These are phyloP conservation scores for Phasianus colchicus DNA, from an alignment of 2,113 vertebrate genomes.

Conservation along the genomic window DNA sequence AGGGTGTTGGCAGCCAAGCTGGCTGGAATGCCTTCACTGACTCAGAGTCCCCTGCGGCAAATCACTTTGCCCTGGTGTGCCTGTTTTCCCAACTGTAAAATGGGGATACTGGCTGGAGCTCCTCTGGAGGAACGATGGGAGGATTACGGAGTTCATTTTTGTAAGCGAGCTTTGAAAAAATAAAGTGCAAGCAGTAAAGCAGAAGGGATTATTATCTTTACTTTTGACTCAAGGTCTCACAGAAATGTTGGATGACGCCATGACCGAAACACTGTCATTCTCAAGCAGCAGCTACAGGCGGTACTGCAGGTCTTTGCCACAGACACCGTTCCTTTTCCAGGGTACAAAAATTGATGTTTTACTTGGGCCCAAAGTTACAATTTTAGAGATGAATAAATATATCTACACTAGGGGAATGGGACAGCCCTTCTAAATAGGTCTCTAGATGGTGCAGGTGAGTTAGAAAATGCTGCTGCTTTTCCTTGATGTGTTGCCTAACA, in stretches of 20 bases:
- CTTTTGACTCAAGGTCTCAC: not conserved
- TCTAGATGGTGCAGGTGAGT: constrained; percentile 65
- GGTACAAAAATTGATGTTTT: not conserved
- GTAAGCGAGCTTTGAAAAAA: not conserved
- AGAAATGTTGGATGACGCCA: accelerated
- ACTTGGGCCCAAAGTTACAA: not conserved
- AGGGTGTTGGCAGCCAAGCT: constrained; percentile 34
- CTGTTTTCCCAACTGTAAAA: constrained; percentile 39
- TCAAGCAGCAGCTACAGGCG: not conserved
- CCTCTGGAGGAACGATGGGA: accelerated
- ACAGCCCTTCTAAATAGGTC: not conserved
- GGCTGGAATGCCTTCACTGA: constrained; percentile 37
- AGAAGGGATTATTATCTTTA: not conserved
- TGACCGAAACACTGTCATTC: accelerated
- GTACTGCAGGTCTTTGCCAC: not conserved
- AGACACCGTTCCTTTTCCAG: not conserved
- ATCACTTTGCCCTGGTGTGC: not conserved
- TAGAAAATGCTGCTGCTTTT: constrained; percentile 8
- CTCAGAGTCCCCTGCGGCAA: constrained; percentile 32
- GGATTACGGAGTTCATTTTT: not conserved
- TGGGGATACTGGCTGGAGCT: not conserved
- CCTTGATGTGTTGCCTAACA: not conserved
- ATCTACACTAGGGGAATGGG: not conserved
- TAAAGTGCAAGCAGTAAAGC: not conserved
- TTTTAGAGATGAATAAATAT: not conserved